Evolutionary conservation across 2,888 invertebrate genomes (phyloP).

Genomic region (Eudemis profundana): DNA sequence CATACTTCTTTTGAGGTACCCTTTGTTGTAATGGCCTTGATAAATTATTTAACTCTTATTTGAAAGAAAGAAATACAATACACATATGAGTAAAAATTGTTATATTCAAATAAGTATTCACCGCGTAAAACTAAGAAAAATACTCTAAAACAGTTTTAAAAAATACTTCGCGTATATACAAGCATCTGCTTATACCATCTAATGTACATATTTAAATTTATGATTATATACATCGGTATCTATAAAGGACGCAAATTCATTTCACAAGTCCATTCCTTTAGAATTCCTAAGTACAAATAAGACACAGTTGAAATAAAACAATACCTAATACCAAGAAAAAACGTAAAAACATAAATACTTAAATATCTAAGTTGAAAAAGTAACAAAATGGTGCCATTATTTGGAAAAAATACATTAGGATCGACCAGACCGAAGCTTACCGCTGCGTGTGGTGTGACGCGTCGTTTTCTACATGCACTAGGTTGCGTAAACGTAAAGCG

Average conservation of each 20-base stretch:
- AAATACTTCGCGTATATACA: constrained; percentile 31
- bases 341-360: too few species aligned
- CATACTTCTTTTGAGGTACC: too few species aligned
- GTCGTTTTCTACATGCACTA: too few species aligned
- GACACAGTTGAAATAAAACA: constrained; percentile 24
- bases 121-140: constrained; percentile 1
- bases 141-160: constrained; percentile 9
- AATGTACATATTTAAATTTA: constrained; percentile 22
- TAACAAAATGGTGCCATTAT: background rate
- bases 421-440: too few species aligned
- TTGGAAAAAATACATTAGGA: background rate
- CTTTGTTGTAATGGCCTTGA: too few species aligned
- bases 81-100: background rate
- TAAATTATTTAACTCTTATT: background rate
- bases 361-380: background rate
- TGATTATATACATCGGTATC: constrained; percentile 42
- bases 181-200: constrained; percentile 14
- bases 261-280: constrained; percentile 37
- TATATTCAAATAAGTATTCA: background rate
- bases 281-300: constrained; percentile 28
- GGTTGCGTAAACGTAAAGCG: too few species aligned
- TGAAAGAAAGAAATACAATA: constrained; percentile 1
- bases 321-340: constrained; percentile 13
- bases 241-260: constrained; percentile 55
- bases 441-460: too few species aligned